Evolutionary conservation across 2,797 vertebrate genomes (phyloP).

Genomic region (Chelonia mydas): DNA sequence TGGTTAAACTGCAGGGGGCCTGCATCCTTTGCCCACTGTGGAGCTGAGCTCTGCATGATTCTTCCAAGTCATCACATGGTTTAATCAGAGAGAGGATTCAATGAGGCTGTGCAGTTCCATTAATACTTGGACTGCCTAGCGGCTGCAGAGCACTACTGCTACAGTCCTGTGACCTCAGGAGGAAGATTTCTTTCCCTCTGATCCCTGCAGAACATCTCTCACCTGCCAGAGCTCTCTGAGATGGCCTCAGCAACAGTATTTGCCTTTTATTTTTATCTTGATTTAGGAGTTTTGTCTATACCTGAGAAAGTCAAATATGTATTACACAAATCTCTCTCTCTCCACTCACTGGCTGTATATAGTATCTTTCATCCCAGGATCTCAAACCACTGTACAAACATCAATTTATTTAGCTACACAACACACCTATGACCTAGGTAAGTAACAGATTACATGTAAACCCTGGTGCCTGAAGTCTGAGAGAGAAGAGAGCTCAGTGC

Average conservation of each 20-base stretch:
- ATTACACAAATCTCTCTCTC: fast-evolving
- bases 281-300: not conserved
- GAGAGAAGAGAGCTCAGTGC: not conserved
- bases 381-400: not conserved
- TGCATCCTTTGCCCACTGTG: not conserved
- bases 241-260: not conserved
- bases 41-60: not conserved
- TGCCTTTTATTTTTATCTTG: not conserved
- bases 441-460: not conserved
- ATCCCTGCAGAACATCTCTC: not conserved
- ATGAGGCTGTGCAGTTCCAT: not conserved
- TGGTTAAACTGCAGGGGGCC: not conserved
- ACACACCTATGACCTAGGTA: not conserved
- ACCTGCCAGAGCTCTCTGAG: not conserved
- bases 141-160: not conserved
- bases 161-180: not conserved
- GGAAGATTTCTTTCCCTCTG: not conserved
- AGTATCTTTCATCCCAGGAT: not conserved
- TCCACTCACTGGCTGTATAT: not conserved
- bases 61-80: not conserved
- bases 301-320: not conserved
- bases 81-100: not conserved
- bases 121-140: not conserved
- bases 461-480: not conserved
- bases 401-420: not conserved